These are phyloP conservation scores for Trachelus iudaicus DNA, from an alignment of 2,888 invertebrate species.

Conservation along the genomic window DNA sequence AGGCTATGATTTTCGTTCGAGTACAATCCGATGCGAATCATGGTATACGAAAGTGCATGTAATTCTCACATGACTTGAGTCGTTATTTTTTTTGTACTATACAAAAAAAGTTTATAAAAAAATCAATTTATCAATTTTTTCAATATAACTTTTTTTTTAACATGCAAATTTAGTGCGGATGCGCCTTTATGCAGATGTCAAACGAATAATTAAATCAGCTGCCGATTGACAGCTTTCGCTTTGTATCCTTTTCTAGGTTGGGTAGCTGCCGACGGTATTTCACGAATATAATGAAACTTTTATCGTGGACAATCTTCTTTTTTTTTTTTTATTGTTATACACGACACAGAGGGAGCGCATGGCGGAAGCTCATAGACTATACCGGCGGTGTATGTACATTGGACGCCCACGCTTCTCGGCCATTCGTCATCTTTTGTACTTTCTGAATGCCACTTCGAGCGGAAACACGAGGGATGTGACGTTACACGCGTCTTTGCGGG, in stretches of 20 bases:
- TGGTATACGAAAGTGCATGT: background rate
- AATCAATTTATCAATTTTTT: too few relatives aligned
- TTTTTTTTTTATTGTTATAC: background rate
- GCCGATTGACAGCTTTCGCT: background rate
- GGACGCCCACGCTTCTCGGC: constrained; percentile 2
- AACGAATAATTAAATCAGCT: background rate
- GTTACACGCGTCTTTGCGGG: constrained; percentile 17
- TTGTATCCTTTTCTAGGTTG: background rate
- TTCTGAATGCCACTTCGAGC: constrained; percentile 21
- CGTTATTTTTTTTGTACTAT: too few relatives aligned
- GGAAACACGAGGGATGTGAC: constrained; percentile 17
- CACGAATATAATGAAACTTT: background rate
- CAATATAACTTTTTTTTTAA: background rate
- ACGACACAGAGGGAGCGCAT: background rate
- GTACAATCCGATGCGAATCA: background rate
- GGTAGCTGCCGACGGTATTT: background rate
- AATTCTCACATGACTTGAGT: background rate
- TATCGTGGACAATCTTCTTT: background rate
- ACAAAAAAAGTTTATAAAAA: too few relatives aligned
- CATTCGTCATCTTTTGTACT: constrained; percentile 21
- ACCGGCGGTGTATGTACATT: background rate
- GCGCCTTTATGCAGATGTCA: background rate
- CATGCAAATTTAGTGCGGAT: background rate
- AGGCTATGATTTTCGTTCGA: background rate
- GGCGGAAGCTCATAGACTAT: background rate